Percentiles rank a stretch among this genome's conserved stretches.
phyloP scores from a whole-genome alignment of 2,888 invertebrate species.

The Euzetes globulus region DNA sequence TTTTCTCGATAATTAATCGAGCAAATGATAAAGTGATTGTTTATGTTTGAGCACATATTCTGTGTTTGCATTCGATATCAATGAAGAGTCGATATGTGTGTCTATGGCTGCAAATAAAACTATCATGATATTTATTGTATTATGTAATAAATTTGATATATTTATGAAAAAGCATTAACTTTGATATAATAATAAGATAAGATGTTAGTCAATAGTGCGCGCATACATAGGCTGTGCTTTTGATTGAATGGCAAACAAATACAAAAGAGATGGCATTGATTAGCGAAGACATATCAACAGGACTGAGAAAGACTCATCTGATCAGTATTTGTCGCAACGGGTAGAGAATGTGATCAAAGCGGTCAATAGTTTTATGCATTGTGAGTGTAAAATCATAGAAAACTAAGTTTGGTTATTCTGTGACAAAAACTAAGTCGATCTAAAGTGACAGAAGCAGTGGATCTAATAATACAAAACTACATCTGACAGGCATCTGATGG shows the following conservation, averaged over 20 bases:
- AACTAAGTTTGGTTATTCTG: conserved; percentile 14
- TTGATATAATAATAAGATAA: conserved; percentile 9
- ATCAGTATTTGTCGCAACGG: background rate
- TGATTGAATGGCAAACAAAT: background rate
- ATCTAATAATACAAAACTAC: conserved; percentile 29
- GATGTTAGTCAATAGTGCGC: background rate
- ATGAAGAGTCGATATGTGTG: background rate
- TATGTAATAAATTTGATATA: background rate
- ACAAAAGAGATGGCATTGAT: background rate
- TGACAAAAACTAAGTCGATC: conserved; percentile 27
- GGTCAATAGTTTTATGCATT: background rate
- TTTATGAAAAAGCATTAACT: background rate
- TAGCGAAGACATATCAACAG: conserved; percentile 24
- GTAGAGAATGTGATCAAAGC: conserved; percentile 4
- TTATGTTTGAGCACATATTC: too few relatives aligned
- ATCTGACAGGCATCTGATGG: conserved; percentile 13
- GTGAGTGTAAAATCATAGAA: background rate
- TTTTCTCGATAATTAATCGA: too few relatives aligned
- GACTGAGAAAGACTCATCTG: background rate
- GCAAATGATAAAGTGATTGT: too few relatives aligned
- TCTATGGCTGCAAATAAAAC: background rate
- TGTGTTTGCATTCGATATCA: too few relatives aligned
- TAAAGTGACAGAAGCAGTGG: conserved; percentile 15
- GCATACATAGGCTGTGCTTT: background rate
- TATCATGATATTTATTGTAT: background rate